Evolutionary conservation across 2,888 invertebrate genomes (phyloP).

Genomic region (Troilus luridus): DNA sequence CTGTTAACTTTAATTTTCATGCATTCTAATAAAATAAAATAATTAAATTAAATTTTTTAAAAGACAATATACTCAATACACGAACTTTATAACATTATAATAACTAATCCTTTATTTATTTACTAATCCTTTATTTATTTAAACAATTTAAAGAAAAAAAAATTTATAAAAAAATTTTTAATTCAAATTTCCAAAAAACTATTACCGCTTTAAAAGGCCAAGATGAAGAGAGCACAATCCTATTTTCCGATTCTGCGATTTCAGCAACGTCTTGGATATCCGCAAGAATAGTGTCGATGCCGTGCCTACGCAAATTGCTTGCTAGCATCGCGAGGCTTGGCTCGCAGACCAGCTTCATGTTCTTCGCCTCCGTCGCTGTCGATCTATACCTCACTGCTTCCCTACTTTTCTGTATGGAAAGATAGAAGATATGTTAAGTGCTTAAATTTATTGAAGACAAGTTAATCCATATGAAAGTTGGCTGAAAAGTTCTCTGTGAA

Average conservation of each 20-base stretch:
- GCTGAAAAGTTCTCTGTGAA: too few relatives aligned
- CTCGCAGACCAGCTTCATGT: slow-evolving; percentile 50
- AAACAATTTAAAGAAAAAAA: neutral
- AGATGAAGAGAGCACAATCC: slow-evolving; percentile 75
- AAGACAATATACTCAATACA: too few relatives aligned
- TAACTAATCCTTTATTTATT: too few relatives aligned
- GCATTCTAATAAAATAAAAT: too few relatives aligned
- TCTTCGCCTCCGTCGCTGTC: slow-evolving; percentile 65
- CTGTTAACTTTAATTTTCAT: too few relatives aligned
- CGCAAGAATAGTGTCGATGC: slow-evolving; percentile 37
- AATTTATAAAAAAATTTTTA: neutral
- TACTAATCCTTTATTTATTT: too few relatives aligned
- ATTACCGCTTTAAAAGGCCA: slow-evolving; percentile 70
- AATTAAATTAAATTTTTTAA: too few relatives aligned
- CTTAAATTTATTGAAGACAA: neutral
- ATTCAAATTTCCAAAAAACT: neutral
- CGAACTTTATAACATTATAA: too few relatives aligned
- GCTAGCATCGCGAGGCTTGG: slow-evolving; percentile 21
- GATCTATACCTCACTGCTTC: neutral
- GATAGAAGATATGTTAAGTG: neutral
- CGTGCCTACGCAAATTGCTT: slow-evolving; percentile 1
- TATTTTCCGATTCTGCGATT: slow-evolving; percentile 71
- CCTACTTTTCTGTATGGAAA: slow-evolving; percentile 3
- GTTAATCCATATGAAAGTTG: too few relatives aligned
- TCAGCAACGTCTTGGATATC: slow-evolving; percentile 72